phyloP scores from a whole-genome alignment of 2,113 vertebrate genomes.

The Hylia prasina region DNA sequence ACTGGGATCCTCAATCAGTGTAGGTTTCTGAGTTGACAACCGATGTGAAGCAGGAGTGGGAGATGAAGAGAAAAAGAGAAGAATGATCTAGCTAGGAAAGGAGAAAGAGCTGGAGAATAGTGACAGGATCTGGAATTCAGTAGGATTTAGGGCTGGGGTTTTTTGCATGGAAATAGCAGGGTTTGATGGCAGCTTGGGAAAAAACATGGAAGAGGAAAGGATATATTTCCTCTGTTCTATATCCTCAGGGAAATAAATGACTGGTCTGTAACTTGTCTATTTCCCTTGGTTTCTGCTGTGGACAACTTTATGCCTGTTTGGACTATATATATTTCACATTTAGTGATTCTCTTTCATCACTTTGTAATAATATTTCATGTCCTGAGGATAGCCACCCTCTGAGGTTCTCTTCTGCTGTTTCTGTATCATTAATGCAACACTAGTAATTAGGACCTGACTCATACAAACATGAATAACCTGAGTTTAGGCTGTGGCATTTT shows the following conservation, averaged over 20 bases:
- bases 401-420: background rate
- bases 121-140: background rate
- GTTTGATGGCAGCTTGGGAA: background rate
- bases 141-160: background rate
- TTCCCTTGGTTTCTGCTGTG: background rate
- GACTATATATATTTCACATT: background rate
- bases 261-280: background rate
- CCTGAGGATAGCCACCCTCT: conserved; percentile 11
- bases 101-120: background rate
- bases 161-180: background rate
- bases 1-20: background rate
- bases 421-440: background rate
- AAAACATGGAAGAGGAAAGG: background rate
- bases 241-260: background rate
- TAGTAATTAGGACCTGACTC: conserved; percentile 25
- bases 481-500: background rate
- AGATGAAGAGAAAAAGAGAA: background rate
- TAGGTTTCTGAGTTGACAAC: background rate
- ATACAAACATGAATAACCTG: background rate
- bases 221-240: background rate
- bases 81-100: background rate
- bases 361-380: conserved; percentile 27
- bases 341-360: conserved; percentile 28
- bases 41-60: background rate
- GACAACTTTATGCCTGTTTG: background rate